A percentile compares a stretch with the other conserved stretches of the same genome.
Conservation (phyloP, 2,113 vertebrate species). For the Saguinus imperator region DNA sequence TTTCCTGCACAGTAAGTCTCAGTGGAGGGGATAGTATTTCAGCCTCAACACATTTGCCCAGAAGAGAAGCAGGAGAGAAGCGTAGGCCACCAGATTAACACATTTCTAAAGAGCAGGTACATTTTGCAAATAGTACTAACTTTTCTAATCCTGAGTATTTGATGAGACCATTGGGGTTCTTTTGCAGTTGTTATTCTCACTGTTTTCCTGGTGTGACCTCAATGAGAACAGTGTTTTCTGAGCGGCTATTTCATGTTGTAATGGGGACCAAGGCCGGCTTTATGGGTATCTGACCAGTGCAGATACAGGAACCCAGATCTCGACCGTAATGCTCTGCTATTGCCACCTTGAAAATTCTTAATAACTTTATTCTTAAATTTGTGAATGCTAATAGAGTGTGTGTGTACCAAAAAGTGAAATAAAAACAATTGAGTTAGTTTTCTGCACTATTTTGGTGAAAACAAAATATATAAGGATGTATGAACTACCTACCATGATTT, state of each 20-base stretch:
- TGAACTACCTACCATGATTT: neutral
- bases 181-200: neutral
- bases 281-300: neutral
- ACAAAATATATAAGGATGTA: neutral
- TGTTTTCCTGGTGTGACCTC: neutral
- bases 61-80: neutral
- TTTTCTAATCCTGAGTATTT: neutral
- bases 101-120: neutral
- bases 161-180: neutral
- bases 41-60: neutral
- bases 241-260: neutral
- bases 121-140: neutral
- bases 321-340: neutral
- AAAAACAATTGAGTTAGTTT: neutral
- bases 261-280: neutral
- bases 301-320: neutral
- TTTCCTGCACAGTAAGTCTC: neutral
- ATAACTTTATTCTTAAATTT: neutral
- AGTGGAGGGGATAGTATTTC: neutral
- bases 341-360: neutral
- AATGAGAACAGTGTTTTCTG: neutral
- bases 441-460: neutral
- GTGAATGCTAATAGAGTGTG: neutral
- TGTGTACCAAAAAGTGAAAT: neutral
- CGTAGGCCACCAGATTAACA: neutral